Conservation (phyloP, 2,113 vertebrate genomes). For the Aythya baeri region DNA sequence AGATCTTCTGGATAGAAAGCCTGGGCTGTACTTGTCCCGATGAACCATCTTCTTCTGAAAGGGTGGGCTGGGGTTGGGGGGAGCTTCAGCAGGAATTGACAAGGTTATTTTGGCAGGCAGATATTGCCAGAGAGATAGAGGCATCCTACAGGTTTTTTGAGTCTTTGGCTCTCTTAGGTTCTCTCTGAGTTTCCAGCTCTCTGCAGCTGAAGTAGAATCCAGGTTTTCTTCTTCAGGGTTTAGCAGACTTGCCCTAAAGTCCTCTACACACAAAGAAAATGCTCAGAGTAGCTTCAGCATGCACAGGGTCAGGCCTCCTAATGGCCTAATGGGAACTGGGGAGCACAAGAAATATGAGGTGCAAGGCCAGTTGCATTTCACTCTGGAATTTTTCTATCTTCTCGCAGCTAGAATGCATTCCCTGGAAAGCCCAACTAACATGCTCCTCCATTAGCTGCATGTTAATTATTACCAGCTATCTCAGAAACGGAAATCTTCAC, state of each 20-base stretch:
- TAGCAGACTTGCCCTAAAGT: not conserved
- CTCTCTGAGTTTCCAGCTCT: not conserved
- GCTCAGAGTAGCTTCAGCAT: not conserved
- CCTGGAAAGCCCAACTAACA: constrained; percentile 31
- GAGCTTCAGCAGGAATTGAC: not conserved
- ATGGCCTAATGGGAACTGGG: constrained; percentile 39
- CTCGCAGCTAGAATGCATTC: constrained; percentile 22
- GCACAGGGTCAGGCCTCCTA: constrained; percentile 27
- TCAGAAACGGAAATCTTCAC: constrained; percentile 44
- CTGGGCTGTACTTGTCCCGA: not conserved
- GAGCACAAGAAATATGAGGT: constrained; percentile 60
- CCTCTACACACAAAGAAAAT: not conserved
- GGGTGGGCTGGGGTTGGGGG: not conserved
- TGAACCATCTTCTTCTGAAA: not conserved
- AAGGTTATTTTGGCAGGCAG: not conserved
- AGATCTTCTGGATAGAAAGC: not conserved
- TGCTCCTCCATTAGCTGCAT: constrained; percentile 41
- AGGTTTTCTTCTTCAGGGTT: not conserved
- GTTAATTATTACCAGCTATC: constrained; percentile 67
- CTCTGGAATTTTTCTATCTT: constrained; percentile 55
- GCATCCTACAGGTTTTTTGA: not conserved
- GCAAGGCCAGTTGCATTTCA: constrained; percentile 61
- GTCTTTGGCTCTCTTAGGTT: not conserved
- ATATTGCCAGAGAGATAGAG: not conserved
- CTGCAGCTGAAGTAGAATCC: not conserved